Evolutionary conservation across 1,140 invertebrate genomes (phyloP).

Genomic region (Drosophila varians): DNA sequence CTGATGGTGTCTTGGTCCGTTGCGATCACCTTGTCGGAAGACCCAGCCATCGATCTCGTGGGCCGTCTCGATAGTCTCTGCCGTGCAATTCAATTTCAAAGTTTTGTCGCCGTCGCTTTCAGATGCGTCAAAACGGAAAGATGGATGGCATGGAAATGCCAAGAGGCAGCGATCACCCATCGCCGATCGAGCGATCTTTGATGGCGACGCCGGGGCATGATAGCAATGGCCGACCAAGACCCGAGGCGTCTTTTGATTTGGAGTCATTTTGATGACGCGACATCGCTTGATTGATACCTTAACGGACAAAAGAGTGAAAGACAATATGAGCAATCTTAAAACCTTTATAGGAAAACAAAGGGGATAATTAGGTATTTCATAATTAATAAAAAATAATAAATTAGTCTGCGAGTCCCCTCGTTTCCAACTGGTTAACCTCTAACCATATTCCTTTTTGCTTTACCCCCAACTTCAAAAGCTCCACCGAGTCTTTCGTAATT

Average conservation of each 20-base stretch:
- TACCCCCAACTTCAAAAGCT: too few relatives aligned
- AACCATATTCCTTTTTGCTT: background rate
- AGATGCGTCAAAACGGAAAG: constrained; percentile 64
- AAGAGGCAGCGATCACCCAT: constrained; percentile 6
- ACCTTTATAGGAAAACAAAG: background rate
- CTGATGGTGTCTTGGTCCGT: constrained; percentile 59
- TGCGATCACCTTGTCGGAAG: constrained; percentile 16
- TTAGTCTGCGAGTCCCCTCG: too few relatives aligned
- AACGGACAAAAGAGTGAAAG: background rate
- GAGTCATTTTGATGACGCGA: constrained; percentile 9
- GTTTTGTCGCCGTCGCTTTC: constrained; percentile 37
- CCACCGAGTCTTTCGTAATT: background rate
- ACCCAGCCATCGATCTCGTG: constrained; percentile 23
- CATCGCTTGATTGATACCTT: constrained; percentile 10
- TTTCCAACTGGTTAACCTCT: too few relatives aligned
- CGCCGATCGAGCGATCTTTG: background rate
- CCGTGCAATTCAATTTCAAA: constrained; percentile 32
- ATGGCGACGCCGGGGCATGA: background rate
- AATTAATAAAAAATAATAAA: background rate
- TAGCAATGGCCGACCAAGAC: background rate
- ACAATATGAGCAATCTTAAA: background rate
- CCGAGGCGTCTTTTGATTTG: constrained; percentile 1
- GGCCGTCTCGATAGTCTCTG: constrained; percentile 2
- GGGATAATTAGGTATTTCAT: background rate
- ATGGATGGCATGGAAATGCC: constrained; percentile 50